Evolutionary conservation across 2,888 invertebrate genomes (phyloP).

Genomic region (Celastrina argiolus): DNA sequence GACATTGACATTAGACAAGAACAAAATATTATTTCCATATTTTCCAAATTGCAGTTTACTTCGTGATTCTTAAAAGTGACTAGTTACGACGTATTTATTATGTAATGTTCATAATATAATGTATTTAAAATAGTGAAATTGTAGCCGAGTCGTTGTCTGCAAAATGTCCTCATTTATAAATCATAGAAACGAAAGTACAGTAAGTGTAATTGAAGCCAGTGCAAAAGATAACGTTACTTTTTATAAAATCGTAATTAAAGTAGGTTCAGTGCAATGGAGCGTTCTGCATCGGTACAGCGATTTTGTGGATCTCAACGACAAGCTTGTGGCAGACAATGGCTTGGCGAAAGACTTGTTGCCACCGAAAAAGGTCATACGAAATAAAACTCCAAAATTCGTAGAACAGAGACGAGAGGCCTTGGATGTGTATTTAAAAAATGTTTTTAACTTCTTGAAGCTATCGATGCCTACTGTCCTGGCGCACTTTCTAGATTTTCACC

Average conservation of each 20-base stretch:
- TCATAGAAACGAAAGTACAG: constrained; percentile 80
- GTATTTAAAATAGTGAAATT: background rate
- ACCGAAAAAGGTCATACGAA: constrained; percentile 95
- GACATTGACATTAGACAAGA: background rate
- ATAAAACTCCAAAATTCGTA: constrained; percentile 91
- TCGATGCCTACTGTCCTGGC: constrained; percentile 89
- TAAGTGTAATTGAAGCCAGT: constrained; percentile 81
- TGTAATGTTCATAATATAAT: background rate
- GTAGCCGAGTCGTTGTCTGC: background rate
- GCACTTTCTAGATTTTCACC: constrained; percentile 91
- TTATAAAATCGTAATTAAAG: constrained; percentile 84
- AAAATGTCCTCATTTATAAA: constrained; percentile 86
- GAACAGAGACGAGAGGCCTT: constrained; percentile 38
- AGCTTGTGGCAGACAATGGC: constrained; percentile 68
- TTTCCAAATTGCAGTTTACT: background rate
- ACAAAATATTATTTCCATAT: background rate
- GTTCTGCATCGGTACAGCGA: constrained; percentile 93
- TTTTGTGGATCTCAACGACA: constrained; percentile 91
- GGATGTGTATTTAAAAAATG: constrained; percentile 83
- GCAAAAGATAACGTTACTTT: constrained; percentile 83
- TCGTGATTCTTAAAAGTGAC: background rate
- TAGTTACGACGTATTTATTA: background rate
- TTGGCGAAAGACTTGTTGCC: constrained; percentile 89
- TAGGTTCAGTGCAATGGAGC: constrained; percentile 87
- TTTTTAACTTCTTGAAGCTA: constrained; percentile 85